Evolutionary conservation across 2,113 vertebrate genomes (phyloP), one percentile per base, ranked within the genome.

Genomic region (Ammodramus savannarum): DNA sequence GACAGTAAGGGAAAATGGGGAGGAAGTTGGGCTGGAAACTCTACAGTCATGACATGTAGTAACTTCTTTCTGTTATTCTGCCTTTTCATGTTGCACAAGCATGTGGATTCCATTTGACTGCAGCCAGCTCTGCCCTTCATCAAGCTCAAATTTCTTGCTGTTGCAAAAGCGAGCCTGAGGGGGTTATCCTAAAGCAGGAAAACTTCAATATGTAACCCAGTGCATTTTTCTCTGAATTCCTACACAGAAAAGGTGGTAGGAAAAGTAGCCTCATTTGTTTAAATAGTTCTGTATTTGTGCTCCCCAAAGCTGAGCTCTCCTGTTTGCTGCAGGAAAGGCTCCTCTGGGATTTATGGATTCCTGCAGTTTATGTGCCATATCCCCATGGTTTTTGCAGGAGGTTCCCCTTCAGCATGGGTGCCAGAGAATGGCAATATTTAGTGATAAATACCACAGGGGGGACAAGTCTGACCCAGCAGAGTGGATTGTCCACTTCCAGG

Each of bases 91-190:
- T 92, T 92, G 54, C 81, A 51, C 82, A 80, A 54, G 69, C 93
- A 93, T 94, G 93, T 96, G 95, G 89, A 91, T 95, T 96, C 89
- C 59, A 96, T 96, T 97, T 96, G 87, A 49, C 75, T 95, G 71
- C 76, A 95, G 84, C 94, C 61, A 75, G 81, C 71, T 76, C 89
- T 91, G 89, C 87, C 91, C 91, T 95, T 94, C 84, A 87, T 91
- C 81, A 82, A 71, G 85, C 94, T 95, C 77, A 95, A 15, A 76
- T 96, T 97, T 89, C 94, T 89, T 68, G 20, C 87, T 91, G 15
- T 81, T 96, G 81, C 87, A 89, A 82, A 95, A 95, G 59, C 26
- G 77, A 93, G 84, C 83, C 89, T 69, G 63, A 80, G 72, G 79
- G 51, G n/a, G 15, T 85, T 87, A 62, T 78, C 66, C 74, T 89